Conservation (phyloP, 2,113 vertebrate genomes). For the Cephalopholis sonnerati region DNA sequence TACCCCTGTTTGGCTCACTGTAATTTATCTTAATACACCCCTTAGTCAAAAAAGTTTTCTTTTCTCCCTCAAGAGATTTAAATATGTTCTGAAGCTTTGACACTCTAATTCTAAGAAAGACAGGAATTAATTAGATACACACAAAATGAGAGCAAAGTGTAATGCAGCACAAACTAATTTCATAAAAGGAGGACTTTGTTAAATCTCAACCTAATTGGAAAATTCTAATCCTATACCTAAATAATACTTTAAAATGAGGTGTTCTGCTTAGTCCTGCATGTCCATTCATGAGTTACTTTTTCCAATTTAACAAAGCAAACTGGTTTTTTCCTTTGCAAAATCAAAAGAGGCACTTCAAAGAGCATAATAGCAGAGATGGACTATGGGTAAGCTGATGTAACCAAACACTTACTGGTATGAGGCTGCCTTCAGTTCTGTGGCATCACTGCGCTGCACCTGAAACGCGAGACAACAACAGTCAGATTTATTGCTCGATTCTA, state of each 20-base stretch:
- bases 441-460: conserved; percentile 86
- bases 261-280: conserved; percentile 51
- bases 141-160: conserved; percentile 72
- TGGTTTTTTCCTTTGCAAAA: conserved; percentile 18
- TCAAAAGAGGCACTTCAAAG: conserved; percentile 42
- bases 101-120: conserved; percentile 71
- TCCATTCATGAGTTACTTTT: conserved; percentile 48
- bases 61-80: conserved; percentile 62
- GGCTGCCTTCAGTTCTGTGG: conserved; percentile 83
- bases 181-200: conserved; percentile 70
- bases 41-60: conserved; percentile 61
- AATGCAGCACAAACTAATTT: conserved; percentile 79
- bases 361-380: conserved; percentile 24
- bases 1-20: conserved; percentile 69
- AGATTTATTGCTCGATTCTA: conserved; percentile 69
- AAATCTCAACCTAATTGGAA: conserved; percentile 76
- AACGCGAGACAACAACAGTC: conserved; percentile 80
- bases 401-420: conserved; percentile 84
- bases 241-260: conserved; percentile 72
- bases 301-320: conserved; percentile 60
- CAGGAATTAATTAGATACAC: conserved; percentile 77
- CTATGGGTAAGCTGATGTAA: conserved; percentile 36
- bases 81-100: conserved; percentile 71
- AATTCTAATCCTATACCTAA: conserved; percentile 73
- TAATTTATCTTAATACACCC: conserved; percentile 75